These are phyloP conservation scores for Alethe castanea DNA, from an alignment of 2,113 vertebrate species.

Conservation along the genomic window DNA sequence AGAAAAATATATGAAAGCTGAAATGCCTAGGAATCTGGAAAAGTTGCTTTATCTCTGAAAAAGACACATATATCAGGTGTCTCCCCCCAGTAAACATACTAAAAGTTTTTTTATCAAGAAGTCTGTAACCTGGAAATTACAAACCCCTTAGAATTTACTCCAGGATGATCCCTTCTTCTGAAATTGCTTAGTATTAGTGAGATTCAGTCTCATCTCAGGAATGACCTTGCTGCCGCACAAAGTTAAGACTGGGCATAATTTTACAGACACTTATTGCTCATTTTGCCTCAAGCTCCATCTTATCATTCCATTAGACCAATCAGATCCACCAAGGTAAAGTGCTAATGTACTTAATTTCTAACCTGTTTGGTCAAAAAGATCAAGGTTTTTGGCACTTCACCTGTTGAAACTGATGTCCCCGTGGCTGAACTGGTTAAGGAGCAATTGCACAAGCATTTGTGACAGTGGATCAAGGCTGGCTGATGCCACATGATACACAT, in stretches of 20 bases:
- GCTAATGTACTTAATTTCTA: not conserved
- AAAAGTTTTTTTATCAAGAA: not conserved
- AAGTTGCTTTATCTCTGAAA: not conserved
- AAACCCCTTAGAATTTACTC: not conserved
- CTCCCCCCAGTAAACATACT: not conserved
- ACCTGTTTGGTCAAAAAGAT: not conserved
- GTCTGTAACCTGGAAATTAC: not conserved
- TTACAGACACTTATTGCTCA: not conserved
- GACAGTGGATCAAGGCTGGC: not conserved
- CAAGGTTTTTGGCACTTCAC: not conserved
- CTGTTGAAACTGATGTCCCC: not conserved
- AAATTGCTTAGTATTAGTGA: not conserved
- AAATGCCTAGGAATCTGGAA: not conserved
- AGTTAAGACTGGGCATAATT: not conserved
- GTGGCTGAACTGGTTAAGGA: not conserved
- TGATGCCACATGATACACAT: not conserved
- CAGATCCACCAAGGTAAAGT: not conserved
- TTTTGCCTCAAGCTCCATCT: not conserved
- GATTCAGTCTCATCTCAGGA: not conserved
- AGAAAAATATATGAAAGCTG: not conserved
- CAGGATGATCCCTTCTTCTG: not conserved
- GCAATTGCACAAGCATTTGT: not conserved
- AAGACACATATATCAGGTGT: not conserved
- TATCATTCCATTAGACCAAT: not conserved
- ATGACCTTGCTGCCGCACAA: not conserved